These are phyloP conservation scores for Notothenia coriiceps DNA, from an alignment of 2,113 vertebrate genomes.

Conservation along the genomic window DNA sequence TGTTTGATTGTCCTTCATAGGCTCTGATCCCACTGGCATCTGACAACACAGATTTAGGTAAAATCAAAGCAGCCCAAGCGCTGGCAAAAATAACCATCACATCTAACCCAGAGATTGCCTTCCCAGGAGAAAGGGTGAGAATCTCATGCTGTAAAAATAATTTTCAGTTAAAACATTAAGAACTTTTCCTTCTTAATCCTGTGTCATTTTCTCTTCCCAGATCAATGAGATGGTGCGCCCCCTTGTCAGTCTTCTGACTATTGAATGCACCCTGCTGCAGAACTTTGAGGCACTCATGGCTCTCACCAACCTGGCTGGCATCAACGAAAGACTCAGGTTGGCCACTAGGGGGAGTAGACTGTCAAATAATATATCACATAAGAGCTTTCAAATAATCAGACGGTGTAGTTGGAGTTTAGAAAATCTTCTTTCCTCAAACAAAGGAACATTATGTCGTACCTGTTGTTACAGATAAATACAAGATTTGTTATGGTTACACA, in stretches of 20 bases:
- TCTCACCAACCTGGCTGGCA: constrained; percentile 94
- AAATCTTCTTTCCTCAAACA: neutral
- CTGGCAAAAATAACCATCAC: constrained; percentile 97
- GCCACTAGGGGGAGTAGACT: constrained; percentile 63
- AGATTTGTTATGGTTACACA: too few relatives aligned
- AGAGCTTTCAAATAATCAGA: neutral
- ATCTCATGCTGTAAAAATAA: neutral
- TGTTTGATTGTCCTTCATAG: constrained; percentile 69
- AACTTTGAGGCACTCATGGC: constrained; percentile 99
- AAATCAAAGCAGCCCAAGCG: constrained; percentile 95
- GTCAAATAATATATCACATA: neutral
- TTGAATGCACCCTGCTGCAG: constrained; percentile 91
- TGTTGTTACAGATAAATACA: too few relatives aligned
- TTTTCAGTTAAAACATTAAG: neutral
- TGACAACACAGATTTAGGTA: constrained; percentile 92
- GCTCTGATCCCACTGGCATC: constrained; percentile 93
- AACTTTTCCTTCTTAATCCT: neutral
- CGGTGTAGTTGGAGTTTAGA: neutral
- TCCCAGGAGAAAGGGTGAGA: constrained; percentile 94
- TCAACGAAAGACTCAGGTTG: constrained; percentile 94
- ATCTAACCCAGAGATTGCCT: constrained; percentile 95
- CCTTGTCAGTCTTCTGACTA: constrained; percentile 88
- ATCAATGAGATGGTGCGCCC: constrained; percentile 96
- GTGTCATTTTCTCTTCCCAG: constrained; percentile 72
- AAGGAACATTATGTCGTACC: neutral